Percentiles rank a stretch among this genome's conserved stretches.
Evolutionary conservation across 1,140 invertebrate genomes (phyloP).

Genomic region (Rhynchophorus ferrugineus): DNA sequence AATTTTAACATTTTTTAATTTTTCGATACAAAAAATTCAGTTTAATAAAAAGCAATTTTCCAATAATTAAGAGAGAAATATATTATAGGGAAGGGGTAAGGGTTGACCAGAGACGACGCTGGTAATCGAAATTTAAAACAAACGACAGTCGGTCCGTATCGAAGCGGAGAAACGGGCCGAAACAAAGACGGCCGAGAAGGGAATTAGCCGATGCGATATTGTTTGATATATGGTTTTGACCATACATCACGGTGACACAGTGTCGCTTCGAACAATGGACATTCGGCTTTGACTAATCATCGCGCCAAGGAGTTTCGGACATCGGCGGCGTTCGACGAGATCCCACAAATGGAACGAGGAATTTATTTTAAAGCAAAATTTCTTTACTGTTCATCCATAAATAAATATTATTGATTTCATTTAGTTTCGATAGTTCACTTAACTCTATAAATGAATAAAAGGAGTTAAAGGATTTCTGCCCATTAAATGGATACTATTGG

Average conservation of each 20-base stretch:
- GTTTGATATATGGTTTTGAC: constrained; percentile 23
- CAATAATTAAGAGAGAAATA: too few relatives aligned
- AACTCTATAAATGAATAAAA: background rate
- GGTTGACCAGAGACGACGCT: too few relatives aligned
- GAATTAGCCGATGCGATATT: constrained; percentile 25
- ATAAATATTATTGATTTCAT: background rate
- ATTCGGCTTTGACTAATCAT: constrained; percentile 22
- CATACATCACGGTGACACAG: constrained; percentile 24
- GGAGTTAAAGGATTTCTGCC: background rate
- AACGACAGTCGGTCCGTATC: constrained; percentile 20
- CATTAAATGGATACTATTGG: background rate
- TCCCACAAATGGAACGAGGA: background rate
- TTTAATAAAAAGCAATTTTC: too few relatives aligned
- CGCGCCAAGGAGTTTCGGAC: constrained; percentile 22
- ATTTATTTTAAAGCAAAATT: too few relatives aligned
- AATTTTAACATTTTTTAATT: too few relatives aligned
- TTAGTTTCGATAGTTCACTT: background rate
- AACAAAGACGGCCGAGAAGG: constrained; percentile 21
- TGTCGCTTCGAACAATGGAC: constrained; percentile 24
- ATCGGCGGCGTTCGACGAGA: constrained; percentile 3
- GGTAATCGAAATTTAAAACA: constrained; percentile 18
- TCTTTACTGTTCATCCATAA: background rate
- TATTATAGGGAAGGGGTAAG: too few relatives aligned
- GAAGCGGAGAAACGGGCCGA: constrained; percentile 19
- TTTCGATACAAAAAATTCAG: too few relatives aligned